Evolutionary conservation across 2,113 vertebrate genomes (phyloP).

Genomic region (Gracilinanus agilis): DNA sequence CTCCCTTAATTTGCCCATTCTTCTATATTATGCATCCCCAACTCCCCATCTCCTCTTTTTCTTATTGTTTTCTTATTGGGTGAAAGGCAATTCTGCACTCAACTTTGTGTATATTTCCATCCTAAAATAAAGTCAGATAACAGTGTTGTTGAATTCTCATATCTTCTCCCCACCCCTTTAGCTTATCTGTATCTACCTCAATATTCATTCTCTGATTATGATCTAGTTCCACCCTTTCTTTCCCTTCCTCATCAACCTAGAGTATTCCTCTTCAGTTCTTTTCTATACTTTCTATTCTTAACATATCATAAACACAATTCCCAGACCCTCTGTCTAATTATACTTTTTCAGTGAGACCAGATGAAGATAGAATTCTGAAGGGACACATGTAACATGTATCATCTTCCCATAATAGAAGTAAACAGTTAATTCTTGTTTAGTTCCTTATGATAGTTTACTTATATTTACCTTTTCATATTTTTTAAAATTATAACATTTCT

Average conservation of each 20-base stretch:
- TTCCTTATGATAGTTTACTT: neutral
- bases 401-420: neutral
- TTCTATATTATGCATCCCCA: neutral
- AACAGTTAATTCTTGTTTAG: neutral
- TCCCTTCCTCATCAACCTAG: neutral
- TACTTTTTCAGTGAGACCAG: neutral
- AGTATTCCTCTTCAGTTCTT: neutral
- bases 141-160: neutral
- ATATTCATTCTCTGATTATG: neutral
- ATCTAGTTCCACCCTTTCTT: neutral
- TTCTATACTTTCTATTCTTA: neutral
- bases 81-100: neutral
- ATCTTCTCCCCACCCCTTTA: neutral
- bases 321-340: neutral
- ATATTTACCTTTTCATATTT: neutral
- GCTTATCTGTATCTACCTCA: neutral
- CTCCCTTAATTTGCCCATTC: neutral
- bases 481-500: neutral
- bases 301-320: neutral
- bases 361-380: neutral
- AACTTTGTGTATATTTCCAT: neutral
- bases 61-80: neutral
- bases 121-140: neutral
- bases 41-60: neutral
- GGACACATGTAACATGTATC: neutral